Percentiles rank a stretch among this genome's conserved stretches.
Evolutionary conservation across 2,888 invertebrate species (phyloP).

Genomic region (Dorcus parallelipipedus): DNA sequence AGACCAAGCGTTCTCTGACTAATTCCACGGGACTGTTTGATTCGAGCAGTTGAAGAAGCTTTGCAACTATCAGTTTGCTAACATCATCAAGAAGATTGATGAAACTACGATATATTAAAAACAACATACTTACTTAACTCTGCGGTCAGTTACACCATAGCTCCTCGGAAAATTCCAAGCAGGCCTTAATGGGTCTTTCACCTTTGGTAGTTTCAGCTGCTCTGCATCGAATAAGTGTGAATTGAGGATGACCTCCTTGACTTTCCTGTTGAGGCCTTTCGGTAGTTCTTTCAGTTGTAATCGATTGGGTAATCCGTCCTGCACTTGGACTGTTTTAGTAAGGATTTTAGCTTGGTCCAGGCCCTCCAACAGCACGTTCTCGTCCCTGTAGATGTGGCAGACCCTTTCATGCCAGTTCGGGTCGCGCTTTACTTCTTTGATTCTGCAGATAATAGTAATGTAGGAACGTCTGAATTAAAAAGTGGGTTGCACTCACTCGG

Average conservation of each 20-base stretch:
- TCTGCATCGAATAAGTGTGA: slow-evolving; percentile 74
- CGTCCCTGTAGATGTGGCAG: slow-evolving; percentile 59
- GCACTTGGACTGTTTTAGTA: slow-evolving; percentile 69
- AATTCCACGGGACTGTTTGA: slow-evolving; percentile 56
- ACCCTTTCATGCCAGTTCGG: slow-evolving; percentile 63
- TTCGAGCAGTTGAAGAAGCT: slow-evolving; percentile 67
- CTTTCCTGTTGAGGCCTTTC: slow-evolving; percentile 57
- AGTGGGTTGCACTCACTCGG: no score
- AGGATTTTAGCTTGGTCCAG: slow-evolving; percentile 75
- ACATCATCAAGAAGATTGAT: slow-evolving; percentile 34
- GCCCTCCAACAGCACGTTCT: slow-evolving; percentile 68
- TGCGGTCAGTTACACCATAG: slow-evolving; percentile 69
- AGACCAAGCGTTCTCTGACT: slow-evolving; percentile 55
- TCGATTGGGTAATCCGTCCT: slow-evolving; percentile 59
- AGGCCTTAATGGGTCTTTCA: slow-evolving; percentile 67
- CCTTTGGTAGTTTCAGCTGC: slow-evolving; percentile 72
- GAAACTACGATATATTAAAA: slow-evolving; percentile 1
- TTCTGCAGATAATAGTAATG: slow-evolving; percentile 28
- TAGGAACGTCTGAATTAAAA: no score
- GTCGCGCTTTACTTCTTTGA: slow-evolving; percentile 41
- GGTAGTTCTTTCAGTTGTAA: slow-evolving; percentile 53
- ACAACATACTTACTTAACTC: slow-evolving; percentile 60
- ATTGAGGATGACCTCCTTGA: slow-evolving; percentile 61
- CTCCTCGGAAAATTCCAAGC: slow-evolving; percentile 68
- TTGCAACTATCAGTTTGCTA: slow-evolving; percentile 64